Evolutionary conservation across 2,888 invertebrate species (phyloP), one percentile per base, ranked within the genome.

Genomic region (Calameuta idolon): DNA sequence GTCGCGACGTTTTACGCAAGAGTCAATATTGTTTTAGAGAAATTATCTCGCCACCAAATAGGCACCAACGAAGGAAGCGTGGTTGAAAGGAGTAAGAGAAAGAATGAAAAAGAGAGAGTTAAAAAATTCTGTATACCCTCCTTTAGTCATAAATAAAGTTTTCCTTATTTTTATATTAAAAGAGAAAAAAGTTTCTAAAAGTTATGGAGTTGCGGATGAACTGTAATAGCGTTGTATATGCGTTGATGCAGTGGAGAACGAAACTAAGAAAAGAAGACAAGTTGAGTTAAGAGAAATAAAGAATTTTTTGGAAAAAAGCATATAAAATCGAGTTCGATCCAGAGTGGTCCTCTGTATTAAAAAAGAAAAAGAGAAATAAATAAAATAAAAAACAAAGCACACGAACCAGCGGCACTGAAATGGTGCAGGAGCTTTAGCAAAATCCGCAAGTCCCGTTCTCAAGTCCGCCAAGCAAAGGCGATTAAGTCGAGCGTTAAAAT

Each of bases 401-500:
- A 55, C 9, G 5, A 23, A 55, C 23, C 55, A 55, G 9, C 9
- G 23, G 55, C 55, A 9, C 55, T 1, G 9, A 9, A 23, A 23
- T 23, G 55, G 9, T 55, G 1, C 55, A 55, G 9, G 23, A 55
- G 23, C 55, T 55, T 55, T 55, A 9, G 55, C 9, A 1, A 55
- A 55, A 55, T 2, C 55, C 23, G 55, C 55, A 23, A 55, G 23
- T 55, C 23, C 69, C 37, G 33, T 75, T 75, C 73, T 55, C 31
- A 12, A 40, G 31, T 76, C 31, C 15, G 12, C 9, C 35, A 84
- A 86, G 85, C 85, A 87, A 87, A 87, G 85, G 86, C 86, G 87
- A 87, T 88, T 88, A 88, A 87, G 84, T 87, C 87, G 86, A 87
- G 88, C 88, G 86, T 88, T 88, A 88, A 88, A 88, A 88, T 87